Evolutionary conservation across 2,797 vertebrate genomes (phyloP).

Genomic region (Ctenochaetus hawaiiensis): DNA sequence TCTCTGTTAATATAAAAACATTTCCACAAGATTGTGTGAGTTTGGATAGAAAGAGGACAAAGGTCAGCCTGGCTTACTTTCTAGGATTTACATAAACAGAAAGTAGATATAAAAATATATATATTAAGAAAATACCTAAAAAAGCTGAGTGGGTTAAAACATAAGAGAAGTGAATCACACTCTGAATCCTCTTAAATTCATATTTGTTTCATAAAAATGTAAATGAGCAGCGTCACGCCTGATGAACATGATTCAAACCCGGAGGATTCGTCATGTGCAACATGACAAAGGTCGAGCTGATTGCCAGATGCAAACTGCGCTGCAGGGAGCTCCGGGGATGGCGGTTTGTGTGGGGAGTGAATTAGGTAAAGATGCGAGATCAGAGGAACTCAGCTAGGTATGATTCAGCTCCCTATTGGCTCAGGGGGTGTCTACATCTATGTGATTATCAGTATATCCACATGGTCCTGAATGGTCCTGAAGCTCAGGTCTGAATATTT

Average conservation of each 20-base stretch:
- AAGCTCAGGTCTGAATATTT: slow-evolving; percentile 37
- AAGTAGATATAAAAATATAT: slow-evolving; percentile 28
- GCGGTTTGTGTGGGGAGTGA: slow-evolving; percentile 49
- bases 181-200: slow-evolving; percentile 31
- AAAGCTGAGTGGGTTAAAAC: slow-evolving; percentile 1
- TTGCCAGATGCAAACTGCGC: slow-evolving; percentile 60
- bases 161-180: slow-evolving; percentile 27
- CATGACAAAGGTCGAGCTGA: slow-evolving; percentile 71
- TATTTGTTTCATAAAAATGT: slow-evolving; percentile 58
- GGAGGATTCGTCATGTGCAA: slow-evolving; percentile 57
- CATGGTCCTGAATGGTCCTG: slow-evolving; percentile 9
- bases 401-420: slow-evolving; percentile 66
- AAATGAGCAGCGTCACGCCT: slow-evolving; percentile 47
- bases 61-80: background rate
- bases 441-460: slow-evolving; percentile 68
- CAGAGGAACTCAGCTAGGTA: slow-evolving; percentile 54
- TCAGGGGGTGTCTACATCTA: slow-evolving; percentile 55
- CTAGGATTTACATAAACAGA: slow-evolving; percentile 10
- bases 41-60: slow-evolving; percentile 20
- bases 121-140: slow-evolving; percentile 31
- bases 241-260: slow-evolving; percentile 58
- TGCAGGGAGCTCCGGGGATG: slow-evolving; percentile 49
- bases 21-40: slow-evolving; percentile 14
- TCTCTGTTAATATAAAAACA: slow-evolving; percentile 35
- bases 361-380: slow-evolving; percentile 69